Evolutionary conservation across 2,888 invertebrate genomes (phyloP).

Genomic region (Drosophila niveifrons): DNA sequence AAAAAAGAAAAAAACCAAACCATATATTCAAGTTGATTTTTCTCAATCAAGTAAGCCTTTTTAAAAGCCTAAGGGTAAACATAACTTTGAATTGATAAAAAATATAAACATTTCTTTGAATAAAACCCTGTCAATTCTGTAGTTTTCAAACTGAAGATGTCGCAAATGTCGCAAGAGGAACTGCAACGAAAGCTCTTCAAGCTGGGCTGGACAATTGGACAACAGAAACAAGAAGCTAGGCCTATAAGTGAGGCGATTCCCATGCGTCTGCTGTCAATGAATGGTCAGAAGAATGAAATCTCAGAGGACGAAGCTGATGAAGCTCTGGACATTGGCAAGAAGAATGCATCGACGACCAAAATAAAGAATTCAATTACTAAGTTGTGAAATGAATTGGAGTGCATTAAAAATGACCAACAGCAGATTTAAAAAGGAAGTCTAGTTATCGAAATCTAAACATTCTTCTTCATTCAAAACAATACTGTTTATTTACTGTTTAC

Average conservation of each 20-base stretch:
- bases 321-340: background rate
- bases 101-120: background rate
- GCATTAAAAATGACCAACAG: conserved; percentile 4
- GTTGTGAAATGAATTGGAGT: background rate
- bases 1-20: too few species aligned
- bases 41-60: background rate
- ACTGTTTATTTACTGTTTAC: background rate
- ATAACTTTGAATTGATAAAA: background rate
- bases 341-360: background rate
- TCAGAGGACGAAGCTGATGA: background rate
- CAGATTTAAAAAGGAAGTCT: too few species aligned
- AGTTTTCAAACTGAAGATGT: conserved; percentile 18
- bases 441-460: too few species aligned
- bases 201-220: conserved; percentile 47
- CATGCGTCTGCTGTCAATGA: conserved; percentile 34
- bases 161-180: conserved; percentile 32
- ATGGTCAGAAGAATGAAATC: background rate
- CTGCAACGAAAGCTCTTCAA: conserved; percentile 42
- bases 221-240: conserved; percentile 1
- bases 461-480: background rate
- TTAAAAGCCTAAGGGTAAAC: background rate
- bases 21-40: background rate
- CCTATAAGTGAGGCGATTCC: conserved; percentile 29
- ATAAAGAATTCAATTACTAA: background rate
- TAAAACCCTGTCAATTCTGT: background rate